Evolutionary conservation across 2,797 vertebrate species (phyloP).

Genomic region (Limnodromus scolopaceus): DNA sequence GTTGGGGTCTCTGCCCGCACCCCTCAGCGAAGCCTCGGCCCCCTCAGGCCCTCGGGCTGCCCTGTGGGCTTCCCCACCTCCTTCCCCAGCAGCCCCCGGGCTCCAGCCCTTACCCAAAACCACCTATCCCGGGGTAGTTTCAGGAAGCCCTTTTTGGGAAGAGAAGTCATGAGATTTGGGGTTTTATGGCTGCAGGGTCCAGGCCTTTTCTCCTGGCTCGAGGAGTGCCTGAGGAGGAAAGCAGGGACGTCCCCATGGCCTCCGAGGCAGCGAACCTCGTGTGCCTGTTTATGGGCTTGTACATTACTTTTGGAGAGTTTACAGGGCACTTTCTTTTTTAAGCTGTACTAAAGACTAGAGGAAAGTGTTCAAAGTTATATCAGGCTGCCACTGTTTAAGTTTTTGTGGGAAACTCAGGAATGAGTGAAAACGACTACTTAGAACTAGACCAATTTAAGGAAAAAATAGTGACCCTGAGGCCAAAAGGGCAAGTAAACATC

Average conservation of each 20-base stretch:
- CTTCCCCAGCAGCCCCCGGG: too few relatives aligned
- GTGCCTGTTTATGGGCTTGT: accelerated
- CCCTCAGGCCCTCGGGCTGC: not conserved
- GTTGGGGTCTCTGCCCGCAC: too few relatives aligned
- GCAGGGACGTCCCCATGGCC: accelerated
- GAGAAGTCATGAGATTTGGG: not conserved
- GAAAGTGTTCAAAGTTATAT: not conserved
- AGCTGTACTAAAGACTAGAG: not conserved
- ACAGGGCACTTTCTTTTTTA: not conserved
- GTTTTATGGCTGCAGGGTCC: not conserved
- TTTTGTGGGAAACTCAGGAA: constrained; percentile 44
- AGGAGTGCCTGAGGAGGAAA: not conserved
- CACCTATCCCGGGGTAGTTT: accelerated
- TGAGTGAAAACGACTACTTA: not conserved
- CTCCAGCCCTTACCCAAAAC: not conserved
- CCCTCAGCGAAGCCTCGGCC: not conserved
- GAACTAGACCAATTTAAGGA: not conserved
- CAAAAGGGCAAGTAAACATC: constrained; percentile 31
- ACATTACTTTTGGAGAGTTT: not conserved
- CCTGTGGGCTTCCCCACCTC: too few relatives aligned
- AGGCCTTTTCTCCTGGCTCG: not conserved
- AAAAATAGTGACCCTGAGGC: constrained; percentile 4
- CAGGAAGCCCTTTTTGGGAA: not conserved
- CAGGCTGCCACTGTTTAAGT: not conserved
- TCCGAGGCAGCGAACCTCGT: accelerated